Evolutionary conservation across 2,797 vertebrate genomes (phyloP).

Genomic region (Bradypodion pumilum): DNA sequence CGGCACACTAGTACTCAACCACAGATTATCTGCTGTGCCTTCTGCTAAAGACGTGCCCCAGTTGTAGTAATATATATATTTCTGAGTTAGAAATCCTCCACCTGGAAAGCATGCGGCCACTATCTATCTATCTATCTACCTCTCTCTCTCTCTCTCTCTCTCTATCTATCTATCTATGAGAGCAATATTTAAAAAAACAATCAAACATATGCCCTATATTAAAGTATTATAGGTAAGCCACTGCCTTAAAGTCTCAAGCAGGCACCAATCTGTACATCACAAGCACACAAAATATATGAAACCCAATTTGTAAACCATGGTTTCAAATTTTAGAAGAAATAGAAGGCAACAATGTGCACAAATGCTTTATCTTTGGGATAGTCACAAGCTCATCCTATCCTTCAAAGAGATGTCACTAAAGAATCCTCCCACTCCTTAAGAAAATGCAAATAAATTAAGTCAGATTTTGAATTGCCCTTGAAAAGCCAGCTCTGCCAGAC

Average conservation of each 20-base stretch:
- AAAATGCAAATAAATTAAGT: too few relatives aligned
- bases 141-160: too few relatives aligned
- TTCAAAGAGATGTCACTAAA: neutral
- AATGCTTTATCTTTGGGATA: too few relatives aligned
- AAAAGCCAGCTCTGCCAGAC: neutral
- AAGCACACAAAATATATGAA: neutral
- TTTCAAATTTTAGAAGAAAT: neutral
- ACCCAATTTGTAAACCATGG: neutral
- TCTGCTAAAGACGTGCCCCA: neutral
- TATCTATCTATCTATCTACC: too few relatives aligned
- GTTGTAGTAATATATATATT: neutral
- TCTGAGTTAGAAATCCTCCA: neutral
- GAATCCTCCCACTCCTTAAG: neutral
- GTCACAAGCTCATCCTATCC: neutral
- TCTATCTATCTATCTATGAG: too few relatives aligned
- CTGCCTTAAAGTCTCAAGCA: neutral
- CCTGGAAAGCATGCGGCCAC: neutral
- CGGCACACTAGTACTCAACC: too few relatives aligned
- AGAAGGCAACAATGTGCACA: neutral
- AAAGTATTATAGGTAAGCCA: neutral
- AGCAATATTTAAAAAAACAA: too few relatives aligned
- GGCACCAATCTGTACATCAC: too few relatives aligned
- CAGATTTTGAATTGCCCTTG: neutral
- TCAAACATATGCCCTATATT: too few relatives aligned
- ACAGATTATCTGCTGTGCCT: neutral